These are phyloP conservation scores for Doris montereyensis DNA, from an alignment of 2,888 invertebrate species.

Conservation along the genomic window DNA sequence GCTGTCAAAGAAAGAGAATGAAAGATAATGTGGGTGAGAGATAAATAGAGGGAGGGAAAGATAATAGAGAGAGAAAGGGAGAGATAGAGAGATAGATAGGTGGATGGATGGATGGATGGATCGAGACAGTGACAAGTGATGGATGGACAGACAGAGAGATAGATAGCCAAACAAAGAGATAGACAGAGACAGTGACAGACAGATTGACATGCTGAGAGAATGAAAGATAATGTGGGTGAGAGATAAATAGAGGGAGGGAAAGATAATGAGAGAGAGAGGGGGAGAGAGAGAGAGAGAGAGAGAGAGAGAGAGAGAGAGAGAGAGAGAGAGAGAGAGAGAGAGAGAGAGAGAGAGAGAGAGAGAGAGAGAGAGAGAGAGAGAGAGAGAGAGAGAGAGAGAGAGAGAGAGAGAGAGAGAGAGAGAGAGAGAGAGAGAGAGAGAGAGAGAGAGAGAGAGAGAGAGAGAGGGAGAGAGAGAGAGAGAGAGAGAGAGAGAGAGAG, in stretches of 20 bases:
- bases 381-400: background rate
- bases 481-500: background rate
- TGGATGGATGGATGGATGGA: background rate
- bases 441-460: background rate
- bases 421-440: background rate
- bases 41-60: background rate
- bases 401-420: background rate
- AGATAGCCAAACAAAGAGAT: background rate
- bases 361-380: slow-evolving; percentile 17
- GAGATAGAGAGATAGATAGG: background rate
- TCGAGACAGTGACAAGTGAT: background rate
- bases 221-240: background rate
- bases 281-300: background rate
- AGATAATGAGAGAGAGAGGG: slow-evolving; percentile 1
- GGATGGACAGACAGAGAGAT: background rate
- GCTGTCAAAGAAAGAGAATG: background rate
- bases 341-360: background rate
- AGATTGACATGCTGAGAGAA: background rate
- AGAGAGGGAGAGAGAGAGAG: background rate
- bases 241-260: background rate
- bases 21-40: background rate
- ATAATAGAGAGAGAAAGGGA: background rate
- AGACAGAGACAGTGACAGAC: background rate
- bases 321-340: background rate
- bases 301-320: slow-evolving; percentile 13